phyloP scores from a whole-genome alignment of 2,113 vertebrate species.

The Ictalurus furcatus region DNA sequence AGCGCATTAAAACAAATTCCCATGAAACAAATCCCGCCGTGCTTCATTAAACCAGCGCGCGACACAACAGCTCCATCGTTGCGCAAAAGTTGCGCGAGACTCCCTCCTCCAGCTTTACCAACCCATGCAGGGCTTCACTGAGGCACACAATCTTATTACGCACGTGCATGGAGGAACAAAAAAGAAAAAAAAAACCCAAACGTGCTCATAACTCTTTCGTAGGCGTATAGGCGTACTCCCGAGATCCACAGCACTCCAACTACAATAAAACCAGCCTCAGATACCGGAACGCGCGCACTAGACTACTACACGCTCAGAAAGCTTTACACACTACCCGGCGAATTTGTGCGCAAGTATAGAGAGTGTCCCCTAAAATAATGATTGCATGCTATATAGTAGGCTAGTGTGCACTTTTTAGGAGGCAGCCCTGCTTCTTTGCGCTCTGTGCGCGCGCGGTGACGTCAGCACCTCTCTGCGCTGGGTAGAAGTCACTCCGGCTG shows the following conservation, averaged over 20 bases:
- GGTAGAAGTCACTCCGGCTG: slow-evolving; percentile 20
- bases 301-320: not conserved
- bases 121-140: too few species aligned
- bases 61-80: not conserved
- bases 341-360: not conserved
- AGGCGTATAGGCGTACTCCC: too few species aligned
- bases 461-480: slow-evolving; percentile 21
- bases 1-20: too few species aligned
- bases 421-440: not conserved
- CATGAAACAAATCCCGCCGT: not conserved
- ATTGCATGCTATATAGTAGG: not conserved
- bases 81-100: not conserved
- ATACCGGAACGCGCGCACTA: not conserved
- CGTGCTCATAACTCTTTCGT: not conserved
- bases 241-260: not conserved
- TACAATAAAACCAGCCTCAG: not conserved
- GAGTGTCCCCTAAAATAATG: not conserved
- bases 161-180: not conserved
- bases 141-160: not conserved
- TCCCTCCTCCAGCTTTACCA: not conserved
- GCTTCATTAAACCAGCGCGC: not conserved
- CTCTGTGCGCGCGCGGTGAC: slow-evolving; percentile 21
- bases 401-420: not conserved
- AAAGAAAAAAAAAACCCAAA: not conserved
- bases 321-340: not conserved